phyloP scores from a whole-genome alignment of 2,888 invertebrate species.

The Himalopsyche tibetana region DNA sequence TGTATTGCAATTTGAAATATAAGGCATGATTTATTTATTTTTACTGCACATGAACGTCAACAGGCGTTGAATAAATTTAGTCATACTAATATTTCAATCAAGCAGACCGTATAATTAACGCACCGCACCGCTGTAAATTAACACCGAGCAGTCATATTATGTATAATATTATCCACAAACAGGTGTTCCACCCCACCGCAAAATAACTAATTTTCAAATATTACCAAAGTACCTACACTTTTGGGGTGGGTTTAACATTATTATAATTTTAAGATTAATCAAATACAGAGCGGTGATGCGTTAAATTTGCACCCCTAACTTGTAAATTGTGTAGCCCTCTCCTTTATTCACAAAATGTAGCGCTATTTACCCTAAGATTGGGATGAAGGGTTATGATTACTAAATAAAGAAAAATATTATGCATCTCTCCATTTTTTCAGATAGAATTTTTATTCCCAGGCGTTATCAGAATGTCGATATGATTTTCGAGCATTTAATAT shows the following conservation, averaged over 20 bases:
- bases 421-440: not conserved
- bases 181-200: constrained; percentile 57
- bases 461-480: no score
- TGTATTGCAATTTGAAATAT: no score
- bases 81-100: constrained; percentile 52
- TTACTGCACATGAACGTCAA: not conserved
- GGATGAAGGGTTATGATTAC: not conserved
- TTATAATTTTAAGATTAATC: constrained; percentile 65
- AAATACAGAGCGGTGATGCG: constrained; percentile 65
- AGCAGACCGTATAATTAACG: constrained; percentile 47
- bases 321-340: constrained; percentile 49
- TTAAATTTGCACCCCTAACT: constrained; percentile 57
- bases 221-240: constrained; percentile 30
- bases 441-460: no score
- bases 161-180: constrained; percentile 56
- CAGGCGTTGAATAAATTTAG: constrained; percentile 18
- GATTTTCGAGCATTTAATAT: no score
- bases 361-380: not conserved
- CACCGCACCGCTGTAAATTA: constrained; percentile 58
- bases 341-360: constrained; percentile 10
- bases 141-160: constrained; percentile 50
- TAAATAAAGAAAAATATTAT: not conserved
- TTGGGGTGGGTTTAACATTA: constrained; percentile 63
- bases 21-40: no score
- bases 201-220: constrained; percentile 60